Evolutionary conservation across 2,113 vertebrate species (phyloP).

Genomic region (Callipepla californica): DNA sequence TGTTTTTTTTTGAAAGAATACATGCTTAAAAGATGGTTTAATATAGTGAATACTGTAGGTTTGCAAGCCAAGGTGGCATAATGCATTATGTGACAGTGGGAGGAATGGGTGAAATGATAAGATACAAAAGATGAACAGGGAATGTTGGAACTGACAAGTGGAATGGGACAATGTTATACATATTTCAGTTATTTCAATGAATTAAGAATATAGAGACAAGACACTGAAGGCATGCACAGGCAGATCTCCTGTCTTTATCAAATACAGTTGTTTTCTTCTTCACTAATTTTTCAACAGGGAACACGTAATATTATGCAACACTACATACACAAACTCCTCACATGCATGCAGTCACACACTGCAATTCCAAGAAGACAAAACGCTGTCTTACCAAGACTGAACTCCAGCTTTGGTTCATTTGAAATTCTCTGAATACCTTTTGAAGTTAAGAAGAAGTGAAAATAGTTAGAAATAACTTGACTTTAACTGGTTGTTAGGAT

Average conservation of each 20-base stretch:
- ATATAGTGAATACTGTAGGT: not conserved
- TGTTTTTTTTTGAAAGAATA: not conserved
- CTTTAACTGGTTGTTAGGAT: not conserved
- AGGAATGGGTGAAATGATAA: not conserved
- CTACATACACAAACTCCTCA: not conserved
- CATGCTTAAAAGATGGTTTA: not conserved
- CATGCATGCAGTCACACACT: not conserved
- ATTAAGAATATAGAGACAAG: not conserved
- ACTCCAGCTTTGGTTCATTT: constrained; percentile 83
- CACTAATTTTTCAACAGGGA: not conserved
- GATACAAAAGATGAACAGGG: not conserved
- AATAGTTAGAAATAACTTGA: constrained; percentile 16
- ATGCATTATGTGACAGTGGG: not conserved
- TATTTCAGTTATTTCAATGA: not conserved
- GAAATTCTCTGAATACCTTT: constrained; percentile 79
- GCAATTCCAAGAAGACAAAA: not conserved
- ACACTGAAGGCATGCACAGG: not conserved
- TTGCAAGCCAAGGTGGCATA: not conserved
- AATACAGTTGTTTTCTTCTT: fast-evolving
- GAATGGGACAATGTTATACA: not conserved
- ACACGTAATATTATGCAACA: not conserved
- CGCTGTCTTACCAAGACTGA: constrained; percentile 82
- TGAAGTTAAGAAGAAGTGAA: constrained; percentile 1
- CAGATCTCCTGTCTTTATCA: not conserved
- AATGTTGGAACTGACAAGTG: not conserved